Evolutionary conservation across 1,140 invertebrate species (phyloP).

Genomic region (Lordiphosa collinella): DNA sequence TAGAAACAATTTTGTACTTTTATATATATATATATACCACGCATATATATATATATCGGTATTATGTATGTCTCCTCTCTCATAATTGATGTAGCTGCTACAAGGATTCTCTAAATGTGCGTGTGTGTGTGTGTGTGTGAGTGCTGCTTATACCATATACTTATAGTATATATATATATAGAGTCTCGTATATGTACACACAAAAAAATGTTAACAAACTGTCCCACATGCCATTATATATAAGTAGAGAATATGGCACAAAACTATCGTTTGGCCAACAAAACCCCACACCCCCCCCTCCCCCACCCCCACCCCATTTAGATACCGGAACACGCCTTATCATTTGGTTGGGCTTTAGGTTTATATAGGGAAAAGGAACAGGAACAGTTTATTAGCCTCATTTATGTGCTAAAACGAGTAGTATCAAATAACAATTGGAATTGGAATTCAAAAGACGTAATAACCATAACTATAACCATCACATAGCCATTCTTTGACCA

Average conservation of each 20-base stretch:
- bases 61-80: slow-evolving; percentile 14
- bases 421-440: no score
- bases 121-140: no score
- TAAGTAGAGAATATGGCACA: slow-evolving; percentile 20
- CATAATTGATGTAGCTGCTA: background rate
- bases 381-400: no score
- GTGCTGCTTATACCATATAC: no score
- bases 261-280: slow-evolving; percentile 7
- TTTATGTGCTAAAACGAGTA: no score
- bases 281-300: background rate
- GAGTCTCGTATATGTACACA: slow-evolving; percentile 27
- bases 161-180: slow-evolving; percentile 8
- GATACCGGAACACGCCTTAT: no score
- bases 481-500: no score
- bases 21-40: slow-evolving; percentile 44
- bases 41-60: slow-evolving; percentile 22
- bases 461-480: no score
- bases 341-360: no score
- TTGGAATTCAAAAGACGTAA: no score
- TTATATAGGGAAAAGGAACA: background rate
- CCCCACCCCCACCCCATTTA: no score
- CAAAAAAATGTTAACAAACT: slow-evolving; percentile 21
- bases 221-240: slow-evolving; percentile 22
- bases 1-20: slow-evolving; percentile 57
- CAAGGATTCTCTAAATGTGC: no score